Evolutionary conservation across 2,888 invertebrate genomes (phyloP), one percentile per base, ranked within the genome.

Genomic region (Plusia festucae): DNA sequence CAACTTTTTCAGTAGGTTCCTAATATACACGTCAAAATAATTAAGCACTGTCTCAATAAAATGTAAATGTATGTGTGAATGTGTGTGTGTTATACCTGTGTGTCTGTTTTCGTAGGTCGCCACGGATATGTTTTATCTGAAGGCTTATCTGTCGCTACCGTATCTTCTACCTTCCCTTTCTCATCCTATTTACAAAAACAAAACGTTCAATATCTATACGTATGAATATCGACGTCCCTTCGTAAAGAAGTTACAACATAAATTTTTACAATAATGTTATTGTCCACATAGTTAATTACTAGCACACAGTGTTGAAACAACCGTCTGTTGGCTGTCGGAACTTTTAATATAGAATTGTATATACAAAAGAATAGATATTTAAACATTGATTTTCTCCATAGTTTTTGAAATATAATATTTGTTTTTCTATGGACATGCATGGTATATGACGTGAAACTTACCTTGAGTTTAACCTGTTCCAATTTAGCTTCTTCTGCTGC

Each of bases 391-490:
- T 55, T 68, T 65, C 70, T 75, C 70, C 73, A 66, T 64, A 71
- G 67, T 59, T 56, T 64, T 63, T 62, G 52, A 62, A 75, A 53
- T 49, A 49, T 58, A 56, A 60, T 66, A 65, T 68, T 58, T 61
- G 57, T 56, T 53, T 69, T 84, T 78, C 65, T 72, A 68, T 62
- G 63, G 82, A 82, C 89, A 83, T 73, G 73, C 73, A 70, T 55
- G 16, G 51, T 73, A 46, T 66, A 53, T 1, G 49, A 66, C 27
- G 60, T 66, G 15, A 32, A 81, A 86, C 93, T 93, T 91, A 95
- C 95, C 94, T 94, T 95, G 2, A 95, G 84, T 85, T 94, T 94
- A 56, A 95, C 83, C 86, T 93, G 84, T 53, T 88, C 92, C 71
- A 94, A 63, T 85, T 91, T 86, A 63, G 81, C 84, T 65, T 81